These are phyloP conservation scores for Caenorhabditis zanzibari DNA, from an alignment of 2,888 invertebrate genomes.

Conservation along the genomic window DNA sequence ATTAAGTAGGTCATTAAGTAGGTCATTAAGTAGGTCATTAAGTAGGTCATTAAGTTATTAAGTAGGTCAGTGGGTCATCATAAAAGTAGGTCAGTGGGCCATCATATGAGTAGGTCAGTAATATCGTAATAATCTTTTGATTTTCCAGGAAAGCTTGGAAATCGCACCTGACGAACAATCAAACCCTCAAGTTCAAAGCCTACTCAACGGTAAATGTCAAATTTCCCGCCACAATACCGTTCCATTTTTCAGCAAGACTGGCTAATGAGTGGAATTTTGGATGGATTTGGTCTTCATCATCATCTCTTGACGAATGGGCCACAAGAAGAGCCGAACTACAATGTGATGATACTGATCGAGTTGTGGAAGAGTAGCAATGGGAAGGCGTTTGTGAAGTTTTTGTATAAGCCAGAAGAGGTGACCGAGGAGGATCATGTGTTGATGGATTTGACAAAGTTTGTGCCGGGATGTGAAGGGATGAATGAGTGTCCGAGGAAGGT, in stretches of 20 bases:
- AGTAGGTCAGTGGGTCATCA: too few species aligned
- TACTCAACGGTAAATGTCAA: constrained; percentile 23
- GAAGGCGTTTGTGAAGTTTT: constrained; percentile 34
- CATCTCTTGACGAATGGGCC: background rate
- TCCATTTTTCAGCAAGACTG: constrained; percentile 39
- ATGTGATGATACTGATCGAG: constrained; percentile 34
- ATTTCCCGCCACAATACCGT: too few species aligned
- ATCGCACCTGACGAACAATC: background rate
- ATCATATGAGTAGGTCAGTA: too few species aligned
- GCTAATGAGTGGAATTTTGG: constrained; percentile 15
- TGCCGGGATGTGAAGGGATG: background rate
- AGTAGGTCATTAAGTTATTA: too few species aligned
- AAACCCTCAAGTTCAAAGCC: constrained; percentile 2
- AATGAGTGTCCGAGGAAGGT: constrained; percentile 21
- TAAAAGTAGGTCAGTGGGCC: too few species aligned
- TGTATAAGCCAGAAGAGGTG: constrained; percentile 37
- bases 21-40: too few species aligned
- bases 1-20: too few species aligned
- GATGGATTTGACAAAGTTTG: constrained; percentile 17
- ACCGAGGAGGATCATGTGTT: constrained; percentile 23
- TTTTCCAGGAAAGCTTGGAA: constrained; percentile 38
- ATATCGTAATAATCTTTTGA: too few species aligned
- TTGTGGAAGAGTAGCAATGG: constrained; percentile 7
- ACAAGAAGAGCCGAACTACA: constrained; percentile 23
- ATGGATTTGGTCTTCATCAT: constrained; percentile 6